Percentiles rank a stretch among this genome's conserved stretches.
phyloP scores from a whole-genome alignment of 2,888 invertebrate species.

The Aradus depressus region DNA sequence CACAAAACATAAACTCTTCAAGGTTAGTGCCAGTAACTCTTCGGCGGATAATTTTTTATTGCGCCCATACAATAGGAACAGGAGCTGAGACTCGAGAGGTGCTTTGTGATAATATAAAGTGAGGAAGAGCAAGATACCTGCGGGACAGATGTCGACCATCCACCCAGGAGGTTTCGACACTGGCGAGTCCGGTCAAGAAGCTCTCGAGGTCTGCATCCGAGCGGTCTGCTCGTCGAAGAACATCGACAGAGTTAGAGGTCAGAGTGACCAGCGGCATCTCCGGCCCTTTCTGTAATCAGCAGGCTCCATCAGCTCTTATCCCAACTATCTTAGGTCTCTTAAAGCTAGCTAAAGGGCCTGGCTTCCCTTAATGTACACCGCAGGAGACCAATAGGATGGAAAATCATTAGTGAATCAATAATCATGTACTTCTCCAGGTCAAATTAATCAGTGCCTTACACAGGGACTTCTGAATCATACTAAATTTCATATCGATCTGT shows the following conservation, averaged over 20 bases:
- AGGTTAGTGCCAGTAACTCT: too few species aligned
- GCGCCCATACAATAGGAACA: too few species aligned
- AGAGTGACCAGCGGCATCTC: not conserved
- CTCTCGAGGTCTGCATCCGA: slow-evolving; percentile 46
- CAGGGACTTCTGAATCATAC: too few species aligned
- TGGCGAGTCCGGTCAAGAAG: slow-evolving; percentile 43
- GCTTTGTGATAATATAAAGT: too few species aligned
- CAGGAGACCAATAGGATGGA: not conserved
- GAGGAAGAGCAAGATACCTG: slow-evolving; percentile 42
- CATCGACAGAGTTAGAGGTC: not conserved
- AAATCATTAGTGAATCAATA: not conserved
- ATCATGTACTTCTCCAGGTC: too few species aligned
- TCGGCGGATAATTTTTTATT: too few species aligned
- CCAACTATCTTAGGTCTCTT: not conserved
- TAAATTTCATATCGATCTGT: too few species aligned
- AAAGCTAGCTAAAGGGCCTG: not conserved
- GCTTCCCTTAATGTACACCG: not conserved
- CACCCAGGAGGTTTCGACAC: slow-evolving; percentile 41
- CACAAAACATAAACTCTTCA: too few species aligned
- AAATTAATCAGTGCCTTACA: too few species aligned
- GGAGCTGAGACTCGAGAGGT: too few species aligned
- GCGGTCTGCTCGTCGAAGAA: slow-evolving; percentile 26
- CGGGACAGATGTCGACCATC: slow-evolving; percentile 47
- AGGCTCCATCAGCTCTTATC: not conserved
- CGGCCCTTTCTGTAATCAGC: slow-evolving; percentile 3